phyloP scores from a whole-genome alignment of 2,113 vertebrate species.

The Cranoglanis bouderius region DNA sequence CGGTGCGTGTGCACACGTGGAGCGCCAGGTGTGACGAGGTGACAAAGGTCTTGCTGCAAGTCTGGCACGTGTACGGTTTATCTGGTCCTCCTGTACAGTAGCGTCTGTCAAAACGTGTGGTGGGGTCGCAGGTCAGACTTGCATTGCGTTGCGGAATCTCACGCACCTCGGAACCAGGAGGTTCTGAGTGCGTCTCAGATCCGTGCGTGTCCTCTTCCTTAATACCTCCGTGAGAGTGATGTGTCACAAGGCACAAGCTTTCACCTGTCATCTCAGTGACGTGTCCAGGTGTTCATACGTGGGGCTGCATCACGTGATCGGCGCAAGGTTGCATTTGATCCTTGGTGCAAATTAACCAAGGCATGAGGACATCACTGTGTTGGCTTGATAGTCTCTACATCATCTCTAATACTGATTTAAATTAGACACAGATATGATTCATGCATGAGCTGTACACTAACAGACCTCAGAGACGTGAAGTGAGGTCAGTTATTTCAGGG shows the following conservation, averaged over 20 bases:
- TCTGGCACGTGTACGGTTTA: constrained; percentile 65
- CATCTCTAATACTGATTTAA: not conserved
- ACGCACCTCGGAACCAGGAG: not conserved
- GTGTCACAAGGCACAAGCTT: not conserved
- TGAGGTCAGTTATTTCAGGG: not conserved
- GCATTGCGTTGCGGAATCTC: not conserved
- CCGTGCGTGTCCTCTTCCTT: not conserved
- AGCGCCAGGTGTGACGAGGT: constrained; percentile 70
- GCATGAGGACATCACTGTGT: not conserved
- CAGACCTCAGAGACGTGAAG: not conserved
- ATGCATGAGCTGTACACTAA: not conserved
- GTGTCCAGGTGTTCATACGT: not conserved
- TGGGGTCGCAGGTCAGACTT: not conserved
- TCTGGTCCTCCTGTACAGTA: constrained; percentile 59
- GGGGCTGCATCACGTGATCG: not conserved
- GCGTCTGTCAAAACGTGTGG: constrained; percentile 15
- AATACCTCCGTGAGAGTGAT: not conserved
- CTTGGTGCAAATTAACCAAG: too few species aligned
- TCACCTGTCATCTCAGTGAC: constrained; percentile 1
- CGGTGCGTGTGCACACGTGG: constrained; percentile 69
- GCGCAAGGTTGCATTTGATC: not conserved
- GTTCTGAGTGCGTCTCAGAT: not conserved
- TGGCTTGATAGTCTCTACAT: not conserved
- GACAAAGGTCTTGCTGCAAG: constrained; percentile 74
- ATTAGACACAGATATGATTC: not conserved